Base-by-base conservation (phyloP, 2,888 invertebrate genomes). In the Listrodromus nycthemerus region DNA sequence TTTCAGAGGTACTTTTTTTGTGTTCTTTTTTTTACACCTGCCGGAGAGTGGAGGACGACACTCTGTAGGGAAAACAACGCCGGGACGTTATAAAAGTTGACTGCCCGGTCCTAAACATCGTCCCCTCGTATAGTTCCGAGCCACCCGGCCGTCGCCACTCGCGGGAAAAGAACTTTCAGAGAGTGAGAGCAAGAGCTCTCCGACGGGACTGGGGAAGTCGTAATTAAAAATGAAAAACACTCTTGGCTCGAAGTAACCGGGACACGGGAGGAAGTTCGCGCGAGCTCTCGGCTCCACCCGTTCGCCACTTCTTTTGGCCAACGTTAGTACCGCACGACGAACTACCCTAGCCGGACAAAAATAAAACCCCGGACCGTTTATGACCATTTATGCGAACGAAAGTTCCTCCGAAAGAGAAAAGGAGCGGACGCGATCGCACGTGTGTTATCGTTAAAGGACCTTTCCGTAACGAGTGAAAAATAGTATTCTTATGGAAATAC, bases 201-300 rank as follows among this genome's bases (percentile, higher is more conserved):
- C 61, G 37, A 16, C 41, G 19, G 63, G 7, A 37, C 45, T 24
- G 74, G 79, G 55, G 66, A 21, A 80, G 45, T 55, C 37, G 84
- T 88, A 85, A 89, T 89, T 88, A 89, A 89, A 88, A 89, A 89
- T 87, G 88, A 86, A 89, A 88, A 84, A 87, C 61, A 84, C 27
- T 73, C 69, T 4, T 71, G 48, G 63, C 79, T 13, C 65, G 52
- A 37, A 74, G 24, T 27, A 70, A 76, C 67, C 27, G 21, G 52
- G 48, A 45, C 21, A 66, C 66, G 45, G 8, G 3, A 21, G 30
- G 33, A 30, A 52, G 21, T 50, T 70, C 52, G 52, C 69, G 69
- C 50, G 13, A 30, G 52, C 69, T 70, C 41, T 70, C 33, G 10
- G 7, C 69, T 52, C 69, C 21, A 4, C 52, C 52, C 33, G 21